Conservation (phyloP, 1,140 invertebrate species). For the Ephestia elutella region DNA sequence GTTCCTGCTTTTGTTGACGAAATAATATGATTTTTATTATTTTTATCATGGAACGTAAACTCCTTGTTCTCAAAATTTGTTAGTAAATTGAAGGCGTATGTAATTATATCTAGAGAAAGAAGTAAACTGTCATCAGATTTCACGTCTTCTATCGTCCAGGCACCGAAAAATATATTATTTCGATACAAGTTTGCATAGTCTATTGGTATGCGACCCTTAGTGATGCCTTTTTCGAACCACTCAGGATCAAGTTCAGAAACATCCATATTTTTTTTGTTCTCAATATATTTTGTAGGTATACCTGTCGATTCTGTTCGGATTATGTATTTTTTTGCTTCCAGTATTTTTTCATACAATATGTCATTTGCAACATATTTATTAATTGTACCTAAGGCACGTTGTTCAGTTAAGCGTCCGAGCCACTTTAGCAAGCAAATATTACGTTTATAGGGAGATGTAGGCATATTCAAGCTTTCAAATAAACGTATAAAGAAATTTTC, state of each 20-base stretch:
- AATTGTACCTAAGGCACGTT: not conserved
- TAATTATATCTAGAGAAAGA: conserved; percentile 29
- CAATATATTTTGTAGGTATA: conserved; percentile 6
- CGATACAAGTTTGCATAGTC: conserved; percentile 29
- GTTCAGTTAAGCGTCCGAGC: conserved; percentile 4
- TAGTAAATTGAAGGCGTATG: conserved; percentile 38
- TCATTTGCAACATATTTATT: not conserved
- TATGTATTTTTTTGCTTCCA: not conserved
- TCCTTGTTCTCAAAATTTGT: conserved; percentile 30
- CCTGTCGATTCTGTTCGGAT: not conserved
- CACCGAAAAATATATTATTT: conserved; percentile 14
- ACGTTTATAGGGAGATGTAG: conserved; percentile 1
- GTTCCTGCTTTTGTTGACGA: not conserved
- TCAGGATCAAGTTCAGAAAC: conserved; percentile 9
- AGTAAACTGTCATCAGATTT: conserved; percentile 18
- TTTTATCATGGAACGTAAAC: conserved; percentile 16
- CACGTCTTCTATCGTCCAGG: conserved; percentile 15
- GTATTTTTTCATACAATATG: not conserved
- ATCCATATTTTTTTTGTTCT: not conserved
- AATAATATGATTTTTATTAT: not conserved
- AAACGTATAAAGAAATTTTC: conserved; percentile 21
- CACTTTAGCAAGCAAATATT: conserved; percentile 11
- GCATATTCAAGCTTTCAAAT: conserved; percentile 6
- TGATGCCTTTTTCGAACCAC: conserved; percentile 41
- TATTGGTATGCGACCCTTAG: conserved; percentile 19